Base-by-base conservation (phyloP, 2,113 vertebrate genomes). In the Nannospalax galili region DNA sequence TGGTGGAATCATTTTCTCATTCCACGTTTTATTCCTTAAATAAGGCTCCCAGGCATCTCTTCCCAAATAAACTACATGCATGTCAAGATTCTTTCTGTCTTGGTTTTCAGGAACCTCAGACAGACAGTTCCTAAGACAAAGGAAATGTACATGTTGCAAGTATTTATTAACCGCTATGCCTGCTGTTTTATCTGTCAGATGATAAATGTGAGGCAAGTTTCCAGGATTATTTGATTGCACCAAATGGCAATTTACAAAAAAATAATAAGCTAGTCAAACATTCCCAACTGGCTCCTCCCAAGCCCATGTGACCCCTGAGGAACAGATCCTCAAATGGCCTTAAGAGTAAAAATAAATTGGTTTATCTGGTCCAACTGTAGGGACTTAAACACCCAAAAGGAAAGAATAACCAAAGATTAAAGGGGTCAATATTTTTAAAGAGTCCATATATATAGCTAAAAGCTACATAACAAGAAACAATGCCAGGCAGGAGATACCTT, bases 31-130 rank as follows among this genome's bases (percentile, higher is more conserved):
- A 73, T 78, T 74, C 20, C 42, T 89, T 91, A 88, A 67, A 24
- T 79, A 10, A 37, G 37, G 8, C 11, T 74, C 32, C 26, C 30
- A 56, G 15, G 12, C 6, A 90, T 70, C 10, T 69, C 45, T 81
- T 91, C 32, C 73, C 19, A 95, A 91, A 70, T 84, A 64, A 95
- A 74, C 32, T 77, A 26, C 17, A 56, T 67, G 20, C 26, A n/a
- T 73, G 11, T 1, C 64, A 88, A 93, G 58, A 1, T 40, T 45
- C 75, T 14, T 5, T 85, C 19, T 40, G 2, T 37, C 35, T 73
- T 74, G 3, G 7, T 11, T 72, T 90, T 85, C 45, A 89, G 12
- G 20, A 93, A 81, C 28, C n/a, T 67, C 7, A 77, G n/a, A 75
- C 73, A 73, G 32, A 52, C 30, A 40, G 19, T 60, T 45, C 28